Base-by-base conservation (phyloP, 2,888 invertebrate genomes). In the Caenorhabditis virilis region DNA sequence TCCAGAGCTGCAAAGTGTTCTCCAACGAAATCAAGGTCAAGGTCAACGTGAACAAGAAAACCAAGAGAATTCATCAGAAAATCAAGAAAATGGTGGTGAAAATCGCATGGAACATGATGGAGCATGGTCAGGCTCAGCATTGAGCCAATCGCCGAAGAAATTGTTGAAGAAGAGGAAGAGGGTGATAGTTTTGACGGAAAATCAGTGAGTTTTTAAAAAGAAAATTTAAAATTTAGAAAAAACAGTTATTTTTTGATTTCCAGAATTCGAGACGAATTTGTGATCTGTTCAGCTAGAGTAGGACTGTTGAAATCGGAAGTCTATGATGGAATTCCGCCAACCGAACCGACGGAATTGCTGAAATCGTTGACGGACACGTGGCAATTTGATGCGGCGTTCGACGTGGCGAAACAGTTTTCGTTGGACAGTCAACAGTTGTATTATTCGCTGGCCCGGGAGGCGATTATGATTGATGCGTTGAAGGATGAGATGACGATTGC, bases 331-430 rank as follows among this genome's bases (percentile, higher is more conserved):
- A 63, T 64, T 16, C 79, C 78, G n/a, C 77, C 77, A n/a, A 63
- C 66, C 2, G 50, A 69, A 1, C 58, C 64, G 15, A 43, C 45
- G 1, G 76, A 78, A 16, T 59, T 79, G 23, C 52, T 68, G 30
- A 52, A 55, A 15, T 56, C 59, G 11, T 60, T 72, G 1, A 41
- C 78, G 35, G 65, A 69, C n/a, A 63, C 55, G 38, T 68, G 67
- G n/a, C 65, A 62, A 30, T 78, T 71, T 49, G 78, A 78, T 48
- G 58, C 69, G 41, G 78, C 78, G 5, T 76, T 77, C 52, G 68
- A 76, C 16, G 36, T 78, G 22, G 64, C 67, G 18, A 61, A 77
- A 22, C 64, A 70, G 20, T 79, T 71, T 50, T 41, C 53, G 22
- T 38, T 78, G 46, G 51, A 66, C 30, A 25, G 68, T 5, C 47